These are phyloP conservation scores for Apis laboriosa DNA, from an alignment of 1,140 invertebrate species.

Conservation along the genomic window DNA sequence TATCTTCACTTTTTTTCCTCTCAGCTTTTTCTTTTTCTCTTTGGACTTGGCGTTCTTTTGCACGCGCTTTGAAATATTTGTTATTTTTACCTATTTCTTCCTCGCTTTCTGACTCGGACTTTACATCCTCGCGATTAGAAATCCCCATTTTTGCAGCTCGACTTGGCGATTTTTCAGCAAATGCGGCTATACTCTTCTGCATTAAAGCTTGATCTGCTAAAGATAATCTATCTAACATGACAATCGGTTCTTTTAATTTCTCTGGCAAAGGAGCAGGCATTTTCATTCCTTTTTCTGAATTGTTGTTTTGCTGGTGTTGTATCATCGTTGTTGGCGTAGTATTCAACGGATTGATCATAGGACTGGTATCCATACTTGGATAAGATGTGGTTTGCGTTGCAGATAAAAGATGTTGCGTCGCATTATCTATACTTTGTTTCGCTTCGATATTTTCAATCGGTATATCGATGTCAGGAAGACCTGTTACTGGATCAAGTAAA, in stretches of 20 bases:
- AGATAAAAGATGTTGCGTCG: constrained; percentile 52
- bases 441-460: constrained; percentile 70
- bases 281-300: constrained; percentile 67
- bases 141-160: constrained; percentile 83
- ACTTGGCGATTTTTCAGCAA: constrained; percentile 83
- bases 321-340: constrained; percentile 23
- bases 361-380: constrained; percentile 36
- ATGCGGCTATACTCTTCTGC: constrained; percentile 84
- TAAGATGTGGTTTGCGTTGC: constrained; percentile 41
- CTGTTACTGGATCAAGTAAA: constrained; percentile 72
- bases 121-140: constrained; percentile 71
- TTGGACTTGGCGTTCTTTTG: constrained; percentile 76
- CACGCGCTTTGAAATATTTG: constrained; percentile 81
- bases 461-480: constrained; percentile 75
- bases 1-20: constrained; percentile 72
- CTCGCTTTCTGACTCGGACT: constrained; percentile 81
- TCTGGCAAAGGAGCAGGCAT: constrained; percentile 51
- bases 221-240: constrained; percentile 84
- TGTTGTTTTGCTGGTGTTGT: constrained; percentile 71
- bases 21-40: constrained; percentile 76
- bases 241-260: constrained; percentile 79
- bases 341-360: constrained; percentile 39
- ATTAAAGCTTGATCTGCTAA: constrained; percentile 84
- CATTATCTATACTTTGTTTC: constrained; percentile 66
- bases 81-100: constrained; percentile 78